Evolutionary conservation across 2,113 vertebrate species (phyloP).

Genomic region (Pao palembangensis): DNA sequence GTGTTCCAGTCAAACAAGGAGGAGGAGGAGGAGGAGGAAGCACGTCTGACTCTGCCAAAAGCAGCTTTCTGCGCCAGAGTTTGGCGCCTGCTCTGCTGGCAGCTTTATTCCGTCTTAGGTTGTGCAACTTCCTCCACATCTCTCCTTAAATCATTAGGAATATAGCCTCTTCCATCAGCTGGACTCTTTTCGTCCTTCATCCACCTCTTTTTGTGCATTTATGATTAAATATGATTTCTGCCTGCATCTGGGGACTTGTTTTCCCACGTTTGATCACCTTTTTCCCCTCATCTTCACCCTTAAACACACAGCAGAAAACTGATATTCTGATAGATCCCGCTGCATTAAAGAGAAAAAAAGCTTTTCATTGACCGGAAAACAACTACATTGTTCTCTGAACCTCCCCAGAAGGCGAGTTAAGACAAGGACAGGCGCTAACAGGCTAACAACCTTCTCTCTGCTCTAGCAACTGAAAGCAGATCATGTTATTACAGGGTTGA

Average conservation of each 20-base stretch:
- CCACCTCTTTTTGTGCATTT: too few species aligned
- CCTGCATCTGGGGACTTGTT: too few species aligned
- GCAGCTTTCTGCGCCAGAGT: conserved; percentile 14
- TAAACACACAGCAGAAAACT: too few species aligned
- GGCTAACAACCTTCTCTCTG: conserved; percentile 5
- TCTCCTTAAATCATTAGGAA: conserved; percentile 3
- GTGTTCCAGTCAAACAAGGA: conserved; percentile 17
- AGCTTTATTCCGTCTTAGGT: conserved; percentile 18
- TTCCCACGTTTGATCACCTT: too few species aligned
- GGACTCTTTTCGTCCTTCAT: too few species aligned
- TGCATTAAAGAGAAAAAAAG: background rate
- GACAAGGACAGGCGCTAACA: conserved; percentile 5
- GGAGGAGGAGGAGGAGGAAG: conserved; percentile 41
- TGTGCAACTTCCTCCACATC: conserved; percentile 12
- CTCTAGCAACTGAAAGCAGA: conserved; percentile 7
- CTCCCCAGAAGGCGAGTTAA: background rate
- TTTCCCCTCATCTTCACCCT: too few species aligned
- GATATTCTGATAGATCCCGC: too few species aligned
- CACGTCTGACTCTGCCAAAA: conserved; percentile 20
- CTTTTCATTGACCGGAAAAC: too few species aligned
- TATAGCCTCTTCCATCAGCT: too few species aligned
- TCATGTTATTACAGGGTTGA: background rate
- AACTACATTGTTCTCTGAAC: conserved; percentile 8
- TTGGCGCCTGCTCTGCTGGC: conserved; percentile 30
- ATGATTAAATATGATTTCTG: too few species aligned